Conservation (phyloP, 2,113 vertebrate species). For the Tyto alba region DNA sequence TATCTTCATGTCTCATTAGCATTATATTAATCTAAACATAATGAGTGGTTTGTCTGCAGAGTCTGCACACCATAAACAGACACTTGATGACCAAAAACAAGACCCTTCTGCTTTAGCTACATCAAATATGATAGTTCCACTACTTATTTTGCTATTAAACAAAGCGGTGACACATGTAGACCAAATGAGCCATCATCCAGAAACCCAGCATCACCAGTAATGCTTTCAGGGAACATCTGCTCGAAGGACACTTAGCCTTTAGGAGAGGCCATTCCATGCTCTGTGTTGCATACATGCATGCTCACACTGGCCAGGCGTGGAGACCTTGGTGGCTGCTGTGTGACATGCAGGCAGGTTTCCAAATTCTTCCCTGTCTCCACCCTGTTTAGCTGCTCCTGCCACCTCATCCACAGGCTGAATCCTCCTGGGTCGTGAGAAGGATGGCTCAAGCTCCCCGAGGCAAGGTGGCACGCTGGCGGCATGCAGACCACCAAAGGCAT, state of each 20-base stretch:
- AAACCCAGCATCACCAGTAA: neutral
- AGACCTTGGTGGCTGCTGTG: rapidly evolving
- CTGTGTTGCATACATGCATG: rapidly evolving
- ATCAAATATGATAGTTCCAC: neutral
- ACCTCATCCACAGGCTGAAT: neutral
- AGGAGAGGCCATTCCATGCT: neutral
- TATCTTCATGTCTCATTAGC: neutral
- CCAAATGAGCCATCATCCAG: neutral
- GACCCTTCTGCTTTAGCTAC: neutral
- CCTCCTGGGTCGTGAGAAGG: neutral
- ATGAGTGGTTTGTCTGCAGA: neutral
- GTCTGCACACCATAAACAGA: neutral
- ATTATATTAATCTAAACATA: neutral
- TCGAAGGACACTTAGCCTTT: neutral
- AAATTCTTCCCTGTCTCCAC: neutral
- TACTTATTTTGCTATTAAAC: neutral
- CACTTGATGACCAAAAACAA: neutral
- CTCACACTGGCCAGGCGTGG: neutral
- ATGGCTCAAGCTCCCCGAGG: neutral
- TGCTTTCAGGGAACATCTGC: neutral
- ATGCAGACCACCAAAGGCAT: neutral
- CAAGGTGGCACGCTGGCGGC: neutral
- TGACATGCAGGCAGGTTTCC: neutral
- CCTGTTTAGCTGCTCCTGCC: neutral
- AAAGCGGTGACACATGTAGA: neutral